Evolutionary conservation across 2,888 invertebrate genomes (phyloP), one percentile per base, ranked within the genome.

Genomic region (Gymnocheta viridis): DNA sequence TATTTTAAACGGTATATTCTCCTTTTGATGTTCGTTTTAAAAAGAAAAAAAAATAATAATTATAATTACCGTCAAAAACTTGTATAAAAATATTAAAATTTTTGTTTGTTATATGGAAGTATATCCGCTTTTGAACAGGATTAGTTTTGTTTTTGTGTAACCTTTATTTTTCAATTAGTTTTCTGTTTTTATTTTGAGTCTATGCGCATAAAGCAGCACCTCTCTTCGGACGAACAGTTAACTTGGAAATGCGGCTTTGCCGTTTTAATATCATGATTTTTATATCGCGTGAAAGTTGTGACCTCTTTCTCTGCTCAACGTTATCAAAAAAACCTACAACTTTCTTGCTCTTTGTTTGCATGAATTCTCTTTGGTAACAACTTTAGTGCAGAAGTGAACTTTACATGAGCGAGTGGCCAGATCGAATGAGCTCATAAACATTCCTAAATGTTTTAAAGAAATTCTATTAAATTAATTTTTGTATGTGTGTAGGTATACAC

Each of bases 271-370:
- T 89, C 92, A 92, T 91, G 91, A 91, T 92, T 92, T 92, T 92
- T 92, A 92, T 92, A 92, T 92, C 90, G 89, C 92, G 92, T 92
- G 92, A 92, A 92, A 92, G 92, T 92, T 92, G 89, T 92, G 92
- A 92, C 92, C 92, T 91, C 92, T 92, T 92, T 92, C 91, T 91
- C 91, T 86, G 85, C 86, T 86, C 86, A 82, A 82, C 82, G 70
- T 69, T 84, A 78, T 81, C 73, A 79, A 69, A 41, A n/a, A 72
- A 69, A 58, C 22, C 67, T 54, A 51, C 72, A 84, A 69, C 83
- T 86, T 87, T 85, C 84, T 67, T 86, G 76, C 87, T 87, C 86
- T 86, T 81, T 84, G 19, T 49, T 19, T 29, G 7, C 32, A 14
- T 54, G 10, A n/a, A 62, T 44, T 74, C 79, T 79, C 64, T 74